A percentile compares a stretch with the other conserved stretches of the same genome.
Evolutionary conservation across 2,888 invertebrate genomes (phyloP).

Genomic region (Choreutis nemorana): DNA sequence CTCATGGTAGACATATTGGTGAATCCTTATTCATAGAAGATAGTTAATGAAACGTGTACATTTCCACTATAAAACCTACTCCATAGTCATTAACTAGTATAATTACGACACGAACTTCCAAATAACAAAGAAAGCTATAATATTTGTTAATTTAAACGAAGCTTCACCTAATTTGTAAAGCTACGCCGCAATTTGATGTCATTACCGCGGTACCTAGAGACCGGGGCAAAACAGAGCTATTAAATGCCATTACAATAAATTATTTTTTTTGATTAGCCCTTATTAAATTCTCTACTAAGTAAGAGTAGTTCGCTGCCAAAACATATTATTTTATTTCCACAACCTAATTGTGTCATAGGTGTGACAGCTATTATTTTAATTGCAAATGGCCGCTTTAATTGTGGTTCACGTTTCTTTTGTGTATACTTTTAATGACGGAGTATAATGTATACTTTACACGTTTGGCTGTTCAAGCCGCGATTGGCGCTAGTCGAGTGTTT

Average conservation of each 20-base stretch:
- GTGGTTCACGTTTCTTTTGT: conserved; percentile 41
- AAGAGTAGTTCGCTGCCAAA: conserved; percentile 24
- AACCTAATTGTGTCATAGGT: conserved; percentile 61
- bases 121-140: too few relatives aligned
- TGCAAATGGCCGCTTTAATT: conserved; percentile 49
- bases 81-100: too few relatives aligned
- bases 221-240: conserved; percentile 20
- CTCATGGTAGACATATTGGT: too few relatives aligned
- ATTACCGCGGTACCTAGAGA: conserved; percentile 22
- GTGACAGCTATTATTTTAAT: conserved; percentile 65
- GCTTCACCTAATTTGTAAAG: too few relatives aligned
- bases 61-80: too few relatives aligned
- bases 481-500: too few relatives aligned
- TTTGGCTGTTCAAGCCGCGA: not conserved
- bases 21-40: too few relatives aligned
- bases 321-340: conserved; percentile 50
- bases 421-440: conserved; percentile 25
- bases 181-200: too few relatives aligned
- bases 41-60: too few relatives aligned
- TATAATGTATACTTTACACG: conserved; percentile 2
- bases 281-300: too few relatives aligned
- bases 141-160: too few relatives aligned
- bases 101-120: too few relatives aligned
- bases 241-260: conserved; percentile 30
- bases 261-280: conserved; percentile 39